A percentile compares a stretch with the other conserved stretches of the same genome.
These are phyloP conservation scores for Eupeodes luniger DNA, from an alignment of 2,888 invertebrate genomes.

Conservation along the genomic window DNA sequence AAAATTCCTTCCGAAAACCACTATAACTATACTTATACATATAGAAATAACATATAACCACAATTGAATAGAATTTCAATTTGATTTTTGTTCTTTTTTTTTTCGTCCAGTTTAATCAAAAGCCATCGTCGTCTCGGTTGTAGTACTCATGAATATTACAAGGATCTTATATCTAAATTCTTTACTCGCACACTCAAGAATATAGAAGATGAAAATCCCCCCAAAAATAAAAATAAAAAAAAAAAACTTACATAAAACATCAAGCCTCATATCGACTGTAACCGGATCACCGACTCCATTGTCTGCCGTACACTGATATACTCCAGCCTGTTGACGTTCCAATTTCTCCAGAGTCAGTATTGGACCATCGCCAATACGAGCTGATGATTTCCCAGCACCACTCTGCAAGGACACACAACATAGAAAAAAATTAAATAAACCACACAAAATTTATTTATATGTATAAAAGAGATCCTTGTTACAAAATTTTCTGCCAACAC, in stretches of 20 bases:
- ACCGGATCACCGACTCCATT: slow-evolving; percentile 88
- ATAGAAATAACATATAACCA: not conserved
- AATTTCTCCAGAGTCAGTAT: slow-evolving; percentile 87
- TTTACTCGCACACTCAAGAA: not conserved
- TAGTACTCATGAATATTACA: slow-evolving; percentile 31
- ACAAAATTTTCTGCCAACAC: slow-evolving; percentile 35
- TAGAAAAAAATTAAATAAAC: slow-evolving; percentile 6
- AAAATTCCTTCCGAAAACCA: not conserved
- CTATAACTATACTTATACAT: not conserved
- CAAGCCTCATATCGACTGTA: slow-evolving; percentile 88
- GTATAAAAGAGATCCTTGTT: slow-evolving; percentile 48
- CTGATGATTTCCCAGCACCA: slow-evolving; percentile 83
- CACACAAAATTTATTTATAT: slow-evolving; percentile 22
- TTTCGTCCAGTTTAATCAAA: slow-evolving; percentile 27
- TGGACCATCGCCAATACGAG: slow-evolving; percentile 86
- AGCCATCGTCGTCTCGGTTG: not conserved
- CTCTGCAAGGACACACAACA: slow-evolving; percentile 79
- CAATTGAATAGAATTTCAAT: slow-evolving; percentile 11
- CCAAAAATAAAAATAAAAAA: not conserved
- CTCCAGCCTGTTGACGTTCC: slow-evolving; percentile 87
- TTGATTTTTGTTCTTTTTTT: not conserved
- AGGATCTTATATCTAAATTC: not conserved
- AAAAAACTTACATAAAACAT: slow-evolving; percentile 87
- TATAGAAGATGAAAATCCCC: slow-evolving; percentile 4
- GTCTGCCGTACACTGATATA: slow-evolving; percentile 88